phyloP scores from a whole-genome alignment of 1,140 invertebrate genomes.

The Holcopasites calliopsidis region DNA sequence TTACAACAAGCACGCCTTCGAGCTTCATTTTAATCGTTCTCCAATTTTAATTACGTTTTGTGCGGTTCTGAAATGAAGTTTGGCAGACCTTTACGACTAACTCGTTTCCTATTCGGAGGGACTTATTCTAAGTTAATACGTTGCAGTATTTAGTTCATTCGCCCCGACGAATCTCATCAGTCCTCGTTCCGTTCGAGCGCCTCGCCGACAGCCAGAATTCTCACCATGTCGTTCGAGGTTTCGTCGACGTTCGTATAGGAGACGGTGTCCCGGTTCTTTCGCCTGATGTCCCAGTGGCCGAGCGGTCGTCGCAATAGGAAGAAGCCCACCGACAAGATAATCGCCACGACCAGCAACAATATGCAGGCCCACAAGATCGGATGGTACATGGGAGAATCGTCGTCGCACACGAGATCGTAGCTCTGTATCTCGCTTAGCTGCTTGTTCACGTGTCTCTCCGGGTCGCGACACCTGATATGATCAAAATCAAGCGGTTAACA shows the following conservation, averaged over 20 bases:
- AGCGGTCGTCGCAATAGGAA: constrained; percentile 67
- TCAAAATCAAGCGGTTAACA: background rate
- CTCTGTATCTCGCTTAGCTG: constrained; percentile 64
- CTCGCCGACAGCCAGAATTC: constrained; percentile 72
- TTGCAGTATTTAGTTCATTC: constrained; percentile 44
- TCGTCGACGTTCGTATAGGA: constrained; percentile 76
- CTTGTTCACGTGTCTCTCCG: constrained; percentile 59
- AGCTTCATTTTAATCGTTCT: background rate
- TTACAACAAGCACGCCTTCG: too few relatives aligned
- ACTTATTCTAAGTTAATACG: constrained; percentile 22
- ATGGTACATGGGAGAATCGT: constrained; percentile 50
- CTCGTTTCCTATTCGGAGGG: background rate
- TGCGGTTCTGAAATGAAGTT: too few relatives aligned
- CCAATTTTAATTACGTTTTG: too few relatives aligned
- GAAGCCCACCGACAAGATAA: constrained; percentile 56
- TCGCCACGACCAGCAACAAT: constrained; percentile 59
- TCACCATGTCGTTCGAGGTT: constrained; percentile 74
- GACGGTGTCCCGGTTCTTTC: constrained; percentile 70
- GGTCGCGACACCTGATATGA: constrained; percentile 69
- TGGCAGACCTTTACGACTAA: background rate
- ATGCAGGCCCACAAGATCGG: constrained; percentile 68
- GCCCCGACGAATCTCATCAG: too few relatives aligned
- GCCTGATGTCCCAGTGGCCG: constrained; percentile 68
- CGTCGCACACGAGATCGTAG: constrained; percentile 70
- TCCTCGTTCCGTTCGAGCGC: constrained; percentile 67